phyloP scores from a whole-genome alignment of 1,140 invertebrate genomes.

The Gonatopus flavifemur region DNA sequence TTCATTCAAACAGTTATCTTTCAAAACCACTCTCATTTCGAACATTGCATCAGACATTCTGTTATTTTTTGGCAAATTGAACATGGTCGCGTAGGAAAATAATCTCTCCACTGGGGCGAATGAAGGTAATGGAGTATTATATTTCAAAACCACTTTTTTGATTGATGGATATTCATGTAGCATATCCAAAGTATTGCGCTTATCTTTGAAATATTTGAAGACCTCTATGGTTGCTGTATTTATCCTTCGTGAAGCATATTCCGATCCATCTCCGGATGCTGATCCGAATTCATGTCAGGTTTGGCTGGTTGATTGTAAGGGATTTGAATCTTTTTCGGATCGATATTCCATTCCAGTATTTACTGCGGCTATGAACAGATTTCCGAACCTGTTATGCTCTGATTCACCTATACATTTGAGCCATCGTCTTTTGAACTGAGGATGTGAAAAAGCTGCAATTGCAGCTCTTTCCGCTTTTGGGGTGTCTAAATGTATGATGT shows the following conservation, averaged over 20 bases:
- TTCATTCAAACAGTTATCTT: too few species aligned
- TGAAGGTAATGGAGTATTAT: conserved; percentile 5
- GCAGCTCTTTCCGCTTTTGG: background rate
- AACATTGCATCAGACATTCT: conserved; percentile 6
- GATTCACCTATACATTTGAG: background rate
- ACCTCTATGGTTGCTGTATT: too few species aligned
- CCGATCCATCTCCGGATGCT: too few species aligned
- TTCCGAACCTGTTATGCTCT: too few species aligned
- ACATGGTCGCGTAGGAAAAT: conserved; percentile 8
- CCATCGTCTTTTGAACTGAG: conserved; percentile 1
- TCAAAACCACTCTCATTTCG: conserved; percentile 5
- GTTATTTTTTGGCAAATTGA: conserved; percentile 8
- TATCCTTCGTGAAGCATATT: too few species aligned
- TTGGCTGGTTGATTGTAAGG: too few species aligned
- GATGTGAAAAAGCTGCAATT: background rate
- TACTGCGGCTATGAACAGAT: too few species aligned
- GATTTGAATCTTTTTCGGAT: too few species aligned
- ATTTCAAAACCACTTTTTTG: background rate
- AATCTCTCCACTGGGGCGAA: conserved; percentile 8
- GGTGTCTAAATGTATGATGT: background rate
- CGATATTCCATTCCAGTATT: too few species aligned
- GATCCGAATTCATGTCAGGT: too few species aligned
- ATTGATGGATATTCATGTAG: background rate
- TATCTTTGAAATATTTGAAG: too few species aligned
- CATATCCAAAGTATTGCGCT: too few species aligned